A percentile compares a stretch with the other conserved stretches of the same genome.
phyloP scores from a whole-genome alignment of 2,797 vertebrate genomes.

The Mastacembelus armatus region DNA sequence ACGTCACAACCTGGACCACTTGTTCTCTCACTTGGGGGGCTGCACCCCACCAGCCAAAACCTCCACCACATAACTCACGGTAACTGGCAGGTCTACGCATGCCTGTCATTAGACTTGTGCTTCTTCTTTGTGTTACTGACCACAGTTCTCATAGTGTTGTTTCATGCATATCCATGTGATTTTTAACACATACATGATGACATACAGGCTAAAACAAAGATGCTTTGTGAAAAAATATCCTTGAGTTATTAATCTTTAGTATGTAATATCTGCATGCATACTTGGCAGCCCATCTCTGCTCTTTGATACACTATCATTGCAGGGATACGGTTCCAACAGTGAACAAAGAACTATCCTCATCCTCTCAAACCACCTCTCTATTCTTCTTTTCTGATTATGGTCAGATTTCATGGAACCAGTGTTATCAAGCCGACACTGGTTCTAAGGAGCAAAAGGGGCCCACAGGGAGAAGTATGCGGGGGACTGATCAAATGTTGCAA shows the following conservation, averaged over 20 bases:
- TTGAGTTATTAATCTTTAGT: slow-evolving; percentile 18
- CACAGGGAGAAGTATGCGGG: slow-evolving; percentile 58
- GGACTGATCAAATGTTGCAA: slow-evolving; percentile 48
- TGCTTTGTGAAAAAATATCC: slow-evolving; percentile 26
- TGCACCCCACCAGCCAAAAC: slow-evolving; percentile 45
- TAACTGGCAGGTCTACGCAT: slow-evolving; percentile 52
- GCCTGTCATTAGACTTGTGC: slow-evolving; percentile 52
- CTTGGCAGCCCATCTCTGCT: slow-evolving; percentile 5
- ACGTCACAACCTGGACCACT: slow-evolving; percentile 68
- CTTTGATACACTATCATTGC: not conserved
- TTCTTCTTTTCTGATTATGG: slow-evolving; percentile 46
- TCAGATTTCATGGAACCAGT: slow-evolving; percentile 34
- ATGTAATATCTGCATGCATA: slow-evolving; percentile 4
- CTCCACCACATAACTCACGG: slow-evolving; percentile 12
- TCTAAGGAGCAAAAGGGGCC: slow-evolving; percentile 48
- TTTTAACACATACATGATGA: slow-evolving; percentile 54
- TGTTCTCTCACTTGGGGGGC: slow-evolving; percentile 64
- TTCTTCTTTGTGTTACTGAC: slow-evolving; percentile 49
- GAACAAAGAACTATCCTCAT: slow-evolving; percentile 33
- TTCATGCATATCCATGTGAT: slow-evolving; percentile 58
- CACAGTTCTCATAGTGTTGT: slow-evolving; percentile 39
- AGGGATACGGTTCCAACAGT: not conserved
- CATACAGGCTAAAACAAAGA: slow-evolving; percentile 36
- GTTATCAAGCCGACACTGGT: slow-evolving; percentile 73
- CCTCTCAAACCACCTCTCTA: slow-evolving; percentile 20